Percentiles rank a stretch among this genome's conserved stretches.
Conservation (phyloP, 2,113 vertebrate species). For the Porphyrio hochstetteri region DNA sequence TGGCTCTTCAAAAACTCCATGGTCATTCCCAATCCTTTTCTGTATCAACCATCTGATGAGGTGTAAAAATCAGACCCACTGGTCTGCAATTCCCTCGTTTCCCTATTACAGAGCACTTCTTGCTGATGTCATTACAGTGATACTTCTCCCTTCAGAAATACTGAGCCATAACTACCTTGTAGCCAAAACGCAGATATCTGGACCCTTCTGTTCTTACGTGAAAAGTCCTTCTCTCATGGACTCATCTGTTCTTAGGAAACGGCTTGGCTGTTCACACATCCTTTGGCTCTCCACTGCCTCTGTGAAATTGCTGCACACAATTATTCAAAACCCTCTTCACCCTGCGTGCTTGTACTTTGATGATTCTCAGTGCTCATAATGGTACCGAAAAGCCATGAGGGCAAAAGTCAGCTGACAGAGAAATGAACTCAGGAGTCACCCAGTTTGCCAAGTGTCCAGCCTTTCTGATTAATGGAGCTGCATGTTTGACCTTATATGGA, state of each 20-base stretch:
- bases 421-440: neutral
- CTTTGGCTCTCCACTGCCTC: neutral
- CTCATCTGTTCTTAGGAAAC: neutral
- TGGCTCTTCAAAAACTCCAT: neutral
- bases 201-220: fast-evolving
- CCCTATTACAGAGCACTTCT: neutral
- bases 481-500: neutral
- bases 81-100: neutral
- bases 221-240: neutral
- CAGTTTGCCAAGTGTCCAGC: neutral
- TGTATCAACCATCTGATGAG: neutral
- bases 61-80: neutral
- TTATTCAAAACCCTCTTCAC: neutral
- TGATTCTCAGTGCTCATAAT: neutral
- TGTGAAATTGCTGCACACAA: neutral
- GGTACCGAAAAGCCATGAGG: neutral
- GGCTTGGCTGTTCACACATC: neutral
- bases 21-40: neutral
- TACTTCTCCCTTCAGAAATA: neutral
- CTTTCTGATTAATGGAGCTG: neutral
- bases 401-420: neutral
- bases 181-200: neutral
- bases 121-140: neutral
- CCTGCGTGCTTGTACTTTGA: neutral
- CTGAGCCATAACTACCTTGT: neutral